phyloP scores from a whole-genome alignment of 2,888 invertebrate genomes.

The Heliconius ismenius region DNA sequence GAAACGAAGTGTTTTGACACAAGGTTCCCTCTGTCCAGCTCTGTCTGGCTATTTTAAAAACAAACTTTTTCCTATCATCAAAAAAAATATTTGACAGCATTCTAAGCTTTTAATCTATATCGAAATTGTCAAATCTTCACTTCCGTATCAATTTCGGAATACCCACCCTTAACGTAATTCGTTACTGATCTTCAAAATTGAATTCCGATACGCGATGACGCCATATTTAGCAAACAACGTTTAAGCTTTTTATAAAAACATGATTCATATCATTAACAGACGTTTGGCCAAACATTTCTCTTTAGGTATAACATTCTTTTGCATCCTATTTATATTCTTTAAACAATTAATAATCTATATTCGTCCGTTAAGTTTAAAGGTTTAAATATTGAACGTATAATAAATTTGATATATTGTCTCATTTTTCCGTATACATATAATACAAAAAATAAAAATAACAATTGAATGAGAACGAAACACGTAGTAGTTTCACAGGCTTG shows the following conservation, averaged over 20 bases:
- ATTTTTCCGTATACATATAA: too few relatives aligned
- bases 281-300: conserved; percentile 30
- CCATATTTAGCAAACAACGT: conserved; percentile 38
- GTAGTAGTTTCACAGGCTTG: too few relatives aligned
- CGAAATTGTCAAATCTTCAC: conserved; percentile 12
- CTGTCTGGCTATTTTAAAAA: not conserved
- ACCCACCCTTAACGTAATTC: conserved; percentile 34
- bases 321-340: conserved; percentile 30
- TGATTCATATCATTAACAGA: conserved; percentile 34
- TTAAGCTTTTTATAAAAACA: conserved; percentile 23
- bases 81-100: not conserved
- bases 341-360: conserved; percentile 27
- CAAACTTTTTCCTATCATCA: not conserved
- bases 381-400: not conserved
- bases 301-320: conserved; percentile 35
- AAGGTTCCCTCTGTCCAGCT: too few relatives aligned
- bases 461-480: too few relatives aligned
- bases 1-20: too few relatives aligned
- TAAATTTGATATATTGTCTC: not conserved
- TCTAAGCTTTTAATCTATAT: conserved; percentile 2
- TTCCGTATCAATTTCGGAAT: conserved; percentile 26
- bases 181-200: conserved; percentile 37
- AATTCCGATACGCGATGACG: conserved; percentile 30
- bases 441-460: too few relatives aligned
- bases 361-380: not conserved